Conservation (phyloP, 92 coral and sea anemone species). For the Porites cylindrica region DNA sequence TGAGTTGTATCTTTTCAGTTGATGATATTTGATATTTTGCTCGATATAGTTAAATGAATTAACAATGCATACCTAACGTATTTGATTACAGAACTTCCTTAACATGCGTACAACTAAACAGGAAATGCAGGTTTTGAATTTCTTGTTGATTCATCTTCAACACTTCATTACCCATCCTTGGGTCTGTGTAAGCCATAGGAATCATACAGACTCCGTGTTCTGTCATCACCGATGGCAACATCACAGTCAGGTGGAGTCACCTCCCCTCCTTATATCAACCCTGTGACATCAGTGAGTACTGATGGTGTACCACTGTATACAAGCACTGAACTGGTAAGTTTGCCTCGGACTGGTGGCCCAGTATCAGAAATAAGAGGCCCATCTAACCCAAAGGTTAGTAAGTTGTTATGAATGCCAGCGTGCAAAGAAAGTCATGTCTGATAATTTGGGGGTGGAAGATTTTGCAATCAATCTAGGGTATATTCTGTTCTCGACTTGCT, state of each 20-base stretch:
- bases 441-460: too few species aligned
- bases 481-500: too few species aligned
- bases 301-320: conserved; percentile 61
- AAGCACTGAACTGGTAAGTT: neutral
- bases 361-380: too few species aligned
- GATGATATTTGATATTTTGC: too few species aligned
- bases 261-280: conserved; percentile 82
- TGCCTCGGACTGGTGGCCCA: too few species aligned
- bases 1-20: too few species aligned
- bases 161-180: conserved; percentile 66
- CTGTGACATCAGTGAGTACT: conserved; percentile 47
- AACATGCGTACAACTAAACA: conserved; percentile 24
- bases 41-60: too few species aligned
- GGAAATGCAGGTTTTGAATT: conserved; percentile 86
- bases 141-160: conserved; percentile 63
- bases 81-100: conserved; percentile 24
- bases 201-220: conserved; percentile 46
- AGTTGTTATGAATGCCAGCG: too few species aligned
- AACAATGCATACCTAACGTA: too few species aligned
- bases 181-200: conserved; percentile 63
- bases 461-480: too few species aligned
- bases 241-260: conserved; percentile 41
- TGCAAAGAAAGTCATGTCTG: too few species aligned
- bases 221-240: conserved; percentile 30
- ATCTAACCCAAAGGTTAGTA: too few species aligned